Conservation (phyloP, 2,113 vertebrate species). For the Corythoichthys haematopterus region DNA sequence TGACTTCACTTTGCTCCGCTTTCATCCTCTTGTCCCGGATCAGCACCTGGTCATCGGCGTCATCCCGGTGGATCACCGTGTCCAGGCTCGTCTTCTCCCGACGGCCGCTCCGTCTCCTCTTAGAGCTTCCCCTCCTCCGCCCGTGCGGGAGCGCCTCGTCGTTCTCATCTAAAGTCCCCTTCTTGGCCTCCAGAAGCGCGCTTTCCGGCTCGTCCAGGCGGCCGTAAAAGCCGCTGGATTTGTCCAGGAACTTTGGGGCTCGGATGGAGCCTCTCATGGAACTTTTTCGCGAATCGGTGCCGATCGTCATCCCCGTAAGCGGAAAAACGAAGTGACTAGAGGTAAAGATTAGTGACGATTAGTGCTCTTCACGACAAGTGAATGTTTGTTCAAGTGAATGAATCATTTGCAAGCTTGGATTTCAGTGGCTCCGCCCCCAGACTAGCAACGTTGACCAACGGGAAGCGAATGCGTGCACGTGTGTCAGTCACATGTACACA, state of each 20-base stretch:
- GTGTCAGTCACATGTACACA: not conserved
- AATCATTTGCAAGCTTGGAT: constrained; percentile 27
- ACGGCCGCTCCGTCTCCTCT: constrained; percentile 48
- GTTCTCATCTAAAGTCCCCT: constrained; percentile 65
- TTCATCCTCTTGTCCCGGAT: constrained; percentile 49
- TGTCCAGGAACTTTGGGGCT: constrained; percentile 70
- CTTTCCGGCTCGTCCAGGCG: constrained; percentile 66
- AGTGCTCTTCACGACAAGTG: too few species aligned
- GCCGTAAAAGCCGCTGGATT: constrained; percentile 67
- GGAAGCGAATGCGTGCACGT: not conserved
- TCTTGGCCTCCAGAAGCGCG: constrained; percentile 6
- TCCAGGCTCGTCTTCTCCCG: constrained; percentile 7
- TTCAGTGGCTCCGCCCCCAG: not conserved
- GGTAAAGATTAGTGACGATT: not conserved
- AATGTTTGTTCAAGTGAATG: constrained; percentile 11
- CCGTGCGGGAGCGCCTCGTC: constrained; percentile 59
- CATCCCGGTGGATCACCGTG: constrained; percentile 22
- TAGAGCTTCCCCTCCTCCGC: constrained; percentile 68
- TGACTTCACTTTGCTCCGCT: constrained; percentile 52
- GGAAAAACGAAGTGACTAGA: not conserved
- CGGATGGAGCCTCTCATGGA: constrained; percentile 56
- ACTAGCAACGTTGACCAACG: not conserved
- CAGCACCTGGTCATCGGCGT: constrained; percentile 47
- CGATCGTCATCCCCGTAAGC: constrained; percentile 62
- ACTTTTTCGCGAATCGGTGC: constrained; percentile 65